Conservation (phyloP, 1,140 invertebrate genomes). For the Mycetomoellerius zeteki region DNA sequence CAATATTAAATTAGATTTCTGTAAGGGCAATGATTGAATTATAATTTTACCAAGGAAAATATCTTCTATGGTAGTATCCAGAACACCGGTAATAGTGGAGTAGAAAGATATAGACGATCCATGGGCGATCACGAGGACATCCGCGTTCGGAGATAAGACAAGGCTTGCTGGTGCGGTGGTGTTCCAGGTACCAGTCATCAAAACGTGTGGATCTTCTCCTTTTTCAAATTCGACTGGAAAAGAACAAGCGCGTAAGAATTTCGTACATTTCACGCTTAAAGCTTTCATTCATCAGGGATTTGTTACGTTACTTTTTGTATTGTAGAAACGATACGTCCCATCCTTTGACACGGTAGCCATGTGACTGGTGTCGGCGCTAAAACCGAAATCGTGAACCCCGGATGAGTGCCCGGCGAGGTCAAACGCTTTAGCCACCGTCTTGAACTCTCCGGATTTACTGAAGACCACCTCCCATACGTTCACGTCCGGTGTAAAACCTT, state of each 20-base stretch:
- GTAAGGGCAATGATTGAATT: not conserved
- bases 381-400: constrained; percentile 93
- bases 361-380: constrained; percentile 93
- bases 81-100: constrained; percentile 89
- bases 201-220: constrained; percentile 92
- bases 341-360: constrained; percentile 96
- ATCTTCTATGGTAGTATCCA: constrained; percentile 90
- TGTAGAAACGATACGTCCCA: constrained; percentile 94
- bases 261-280: not conserved
- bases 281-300: not conserved
- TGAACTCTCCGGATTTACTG: constrained; percentile 92
- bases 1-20: too few relatives aligned
- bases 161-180: constrained; percentile 84
- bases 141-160: constrained; percentile 91
- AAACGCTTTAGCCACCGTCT: constrained; percentile 92
- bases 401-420: constrained; percentile 94
- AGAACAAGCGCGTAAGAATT: constrained; percentile 1
- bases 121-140: constrained; percentile 91
- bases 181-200: constrained; percentile 89
- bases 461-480: constrained; percentile 95
- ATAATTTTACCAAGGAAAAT: constrained; percentile 86
- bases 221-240: constrained; percentile 92
- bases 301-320: constrained; percentile 91
- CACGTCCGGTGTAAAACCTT: constrained; percentile 95
- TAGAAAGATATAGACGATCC: constrained; percentile 90